Evolutionary conservation across 2,113 vertebrate genomes (phyloP), one percentile per base, ranked within the genome.

Genomic region (Phalacrocorax brasilianus): DNA sequence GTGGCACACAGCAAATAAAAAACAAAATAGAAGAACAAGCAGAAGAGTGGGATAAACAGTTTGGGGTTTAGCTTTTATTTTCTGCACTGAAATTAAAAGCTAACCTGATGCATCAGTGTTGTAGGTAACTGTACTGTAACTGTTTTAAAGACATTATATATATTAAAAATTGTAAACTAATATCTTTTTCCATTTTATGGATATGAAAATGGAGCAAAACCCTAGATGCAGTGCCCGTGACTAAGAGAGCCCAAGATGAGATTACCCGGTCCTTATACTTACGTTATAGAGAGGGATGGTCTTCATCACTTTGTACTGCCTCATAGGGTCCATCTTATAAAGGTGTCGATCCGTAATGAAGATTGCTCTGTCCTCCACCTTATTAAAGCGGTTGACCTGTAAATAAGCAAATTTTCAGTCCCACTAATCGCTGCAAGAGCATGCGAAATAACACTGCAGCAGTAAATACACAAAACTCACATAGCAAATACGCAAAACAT

Each of bases 291-390:
- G 99, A 3, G 99, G 99, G 94, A 98, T 99, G 94, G 98, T 99
- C 98, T 99, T 99, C 99, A 99, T 99, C 93, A 99, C 98, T 58
- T 99, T 99, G 98, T 99, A 99, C 95, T 99, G 98, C 97, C 98
- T 99, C 84, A 98, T 96, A 32, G 99, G 99, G 88, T 99, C 99
- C 99, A 99, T 99, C 98, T 99, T 99, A 93, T 99, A 99, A 18
- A 99, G 98, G 96, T 99, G 99, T 3, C 99, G 98, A 89, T 99
- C 99, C 7, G 99, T 99, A 88, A 99, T 99, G 96, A 99, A 98
- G 94, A 99, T 98, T 4, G 99, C 98, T 68, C 99, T 97, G 97
- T 99, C 98, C 97, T 99, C 99, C 27, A 99, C 98, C 95, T 99
- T 99, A 97, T 99, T 99, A 91, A 99, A 99, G 91, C 98, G 98